Conservation (phyloP, 2,797 vertebrate species). For the Naso thynnoides region DNA sequence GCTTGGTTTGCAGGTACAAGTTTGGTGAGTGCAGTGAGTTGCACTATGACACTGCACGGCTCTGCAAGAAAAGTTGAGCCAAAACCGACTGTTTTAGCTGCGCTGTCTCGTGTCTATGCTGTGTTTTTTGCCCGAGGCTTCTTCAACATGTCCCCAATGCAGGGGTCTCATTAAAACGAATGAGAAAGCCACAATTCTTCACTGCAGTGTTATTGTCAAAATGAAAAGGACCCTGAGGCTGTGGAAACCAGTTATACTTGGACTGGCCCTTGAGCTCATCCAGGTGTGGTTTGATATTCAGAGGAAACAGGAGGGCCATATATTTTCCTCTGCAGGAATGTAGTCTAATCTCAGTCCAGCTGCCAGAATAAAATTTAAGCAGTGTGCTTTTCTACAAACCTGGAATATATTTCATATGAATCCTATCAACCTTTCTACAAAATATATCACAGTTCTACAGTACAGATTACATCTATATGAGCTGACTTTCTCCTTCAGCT, state of each 20-base stretch:
- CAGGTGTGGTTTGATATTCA: constrained; percentile 59
- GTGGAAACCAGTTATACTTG: constrained; percentile 51
- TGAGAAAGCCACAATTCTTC: constrained; percentile 24
- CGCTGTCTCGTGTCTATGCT: constrained; percentile 1
- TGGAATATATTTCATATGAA: too few species aligned
- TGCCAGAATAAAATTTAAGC: too few species aligned
- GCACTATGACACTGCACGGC: neutral
- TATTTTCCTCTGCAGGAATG: constrained; percentile 28
- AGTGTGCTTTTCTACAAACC: too few species aligned
- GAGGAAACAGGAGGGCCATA: constrained; percentile 29
- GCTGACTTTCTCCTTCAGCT: too few species aligned
- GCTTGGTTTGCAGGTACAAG: neutral
- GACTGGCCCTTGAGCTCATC: constrained; percentile 31
- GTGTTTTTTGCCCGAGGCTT: constrained; percentile 20
- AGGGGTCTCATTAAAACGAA: constrained; percentile 48
- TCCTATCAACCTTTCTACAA: too few species aligned
- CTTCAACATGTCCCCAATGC: neutral
- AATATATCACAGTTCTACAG: too few species aligned
- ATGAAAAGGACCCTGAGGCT: constrained; percentile 33
- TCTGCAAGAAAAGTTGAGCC: neutral
- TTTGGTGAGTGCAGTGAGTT: neutral
- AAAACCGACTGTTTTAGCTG: neutral
- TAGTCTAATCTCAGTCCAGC: constrained; percentile 1
- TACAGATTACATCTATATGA: too few species aligned
- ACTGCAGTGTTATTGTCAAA: constrained; percentile 25